Base-by-base conservation (phyloP, 2,888 invertebrate genomes). In the Chymomyza fuscimana region DNA sequence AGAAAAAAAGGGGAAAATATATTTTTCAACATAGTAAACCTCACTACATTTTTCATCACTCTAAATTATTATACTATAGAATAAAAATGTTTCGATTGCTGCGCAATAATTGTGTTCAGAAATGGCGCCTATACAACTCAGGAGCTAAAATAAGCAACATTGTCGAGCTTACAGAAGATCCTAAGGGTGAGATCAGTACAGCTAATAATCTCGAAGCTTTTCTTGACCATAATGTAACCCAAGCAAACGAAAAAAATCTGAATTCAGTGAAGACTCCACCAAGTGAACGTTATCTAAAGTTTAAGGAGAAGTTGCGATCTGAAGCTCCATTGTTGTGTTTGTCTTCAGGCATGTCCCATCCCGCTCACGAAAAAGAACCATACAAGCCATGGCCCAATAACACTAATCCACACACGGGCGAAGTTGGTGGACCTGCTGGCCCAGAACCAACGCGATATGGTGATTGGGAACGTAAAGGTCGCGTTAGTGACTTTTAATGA, bases 381-480 rank as follows among this genome's bases (percentile, higher is more conserved):
- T 91, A 98, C 54, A 93, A 94, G 78, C 93, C 96, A 1, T 97
- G 95, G 94, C 98, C 98, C 15, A 94, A 97, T 89, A 95, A 96
- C 87, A 94, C 93, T 2, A 98, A 99, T 92, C 98, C 98, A 4
- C 87, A 94, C 70, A 99, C 99, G 15, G 99, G 99, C 12, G 99
- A 99, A 93, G 92, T 97, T 67, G 97, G 97, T 52, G 99, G 99
- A 0, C 99, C 99, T 0, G 93, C 94, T 82, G 99, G 99, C 5
- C 99, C 98, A 0, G 99, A 99, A 93, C 99, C 99, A 15, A 99
- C 99, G n/a, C 94, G 99, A 84, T 99, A 97, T 92, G 99, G 99
- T 0, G 99, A 99, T 92, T 99, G 99, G 99, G 99, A 99, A 91
- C 93, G 98, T 78, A 99, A 99, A 91, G 99, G 99, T 72, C 93